Percentiles rank a stretch among this genome's conserved stretches.
These are phyloP conservation scores for Pseudomyrmex dendroicus DNA, from an alignment of 1,140 invertebrate species.

Conservation along the genomic window DNA sequence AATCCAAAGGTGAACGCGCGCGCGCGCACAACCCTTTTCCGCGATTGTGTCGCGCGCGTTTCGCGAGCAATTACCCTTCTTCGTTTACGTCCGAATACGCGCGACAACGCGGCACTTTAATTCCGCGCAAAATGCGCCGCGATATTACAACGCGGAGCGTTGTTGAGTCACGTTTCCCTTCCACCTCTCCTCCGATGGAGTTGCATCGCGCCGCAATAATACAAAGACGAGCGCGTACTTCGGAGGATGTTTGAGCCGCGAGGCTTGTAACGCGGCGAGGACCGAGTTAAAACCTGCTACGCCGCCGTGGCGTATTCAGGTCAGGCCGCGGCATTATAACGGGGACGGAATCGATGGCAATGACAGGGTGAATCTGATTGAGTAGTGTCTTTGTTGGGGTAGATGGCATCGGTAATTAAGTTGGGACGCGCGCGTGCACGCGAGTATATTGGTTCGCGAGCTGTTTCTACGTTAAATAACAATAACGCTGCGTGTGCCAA, in stretches of 20 bases:
- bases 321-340: slow-evolving; percentile 25
- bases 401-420: slow-evolving; percentile 35
- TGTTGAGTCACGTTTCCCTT: slow-evolving; percentile 35
- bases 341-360: slow-evolving; percentile 39
- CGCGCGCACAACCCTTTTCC: slow-evolving; percentile 14
- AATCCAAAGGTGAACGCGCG: neutral
- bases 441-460: no score
- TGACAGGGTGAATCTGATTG: slow-evolving; percentile 35
- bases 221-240: slow-evolving; percentile 26
- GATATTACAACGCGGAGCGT: slow-evolving; percentile 26
- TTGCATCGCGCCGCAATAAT: slow-evolving; percentile 18
- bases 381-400: slow-evolving; percentile 8
- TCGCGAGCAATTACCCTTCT: slow-evolving; percentile 49
- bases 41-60: slow-evolving; percentile 17
- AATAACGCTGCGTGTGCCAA: no score
- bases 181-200: neutral
- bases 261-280: slow-evolving; percentile 8
- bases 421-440: neutral
- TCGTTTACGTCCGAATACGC: slow-evolving; percentile 49
- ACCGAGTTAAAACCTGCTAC: slow-evolving; percentile 34
- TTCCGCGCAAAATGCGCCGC: slow-evolving; percentile 53
- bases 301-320: slow-evolving; percentile 19
- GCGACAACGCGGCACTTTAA: slow-evolving; percentile 28
- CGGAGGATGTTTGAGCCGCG: neutral
- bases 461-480: neutral